These are phyloP conservation scores for Psittacara wagleri DNA, from an alignment of 2,113 vertebrate species.

Conservation along the genomic window DNA sequence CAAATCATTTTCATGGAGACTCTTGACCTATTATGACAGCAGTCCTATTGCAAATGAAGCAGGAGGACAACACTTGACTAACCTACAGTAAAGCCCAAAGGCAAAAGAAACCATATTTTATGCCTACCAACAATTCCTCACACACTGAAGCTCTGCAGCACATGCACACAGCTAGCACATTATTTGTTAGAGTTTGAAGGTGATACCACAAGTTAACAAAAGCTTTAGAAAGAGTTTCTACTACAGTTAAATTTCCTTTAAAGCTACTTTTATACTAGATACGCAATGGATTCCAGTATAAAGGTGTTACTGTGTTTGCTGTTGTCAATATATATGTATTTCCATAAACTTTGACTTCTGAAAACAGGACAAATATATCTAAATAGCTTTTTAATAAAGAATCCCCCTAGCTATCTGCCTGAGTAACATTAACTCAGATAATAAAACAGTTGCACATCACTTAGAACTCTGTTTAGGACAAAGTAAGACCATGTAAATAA, in stretches of 20 bases:
- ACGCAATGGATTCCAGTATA: not conserved
- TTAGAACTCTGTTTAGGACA: not conserved
- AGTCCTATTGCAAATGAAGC: not conserved
- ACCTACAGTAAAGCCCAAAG: not conserved
- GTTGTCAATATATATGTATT: not conserved
- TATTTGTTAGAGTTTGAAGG: not conserved
- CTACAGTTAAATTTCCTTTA: not conserved
- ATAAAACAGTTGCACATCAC: fast-evolving
- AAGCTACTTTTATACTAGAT: not conserved
- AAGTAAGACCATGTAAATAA: not conserved
- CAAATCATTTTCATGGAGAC: not conserved
- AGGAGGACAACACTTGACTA: not conserved
- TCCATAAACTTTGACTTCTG: not conserved
- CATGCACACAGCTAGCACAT: not conserved
- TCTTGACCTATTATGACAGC: not conserved
- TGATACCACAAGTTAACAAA: not conserved
- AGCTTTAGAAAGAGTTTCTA: not conserved
- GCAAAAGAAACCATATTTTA: not conserved
- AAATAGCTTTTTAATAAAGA: not conserved
- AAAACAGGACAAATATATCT: not conserved
- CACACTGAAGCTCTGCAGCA: not conserved
- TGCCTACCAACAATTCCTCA: not conserved
- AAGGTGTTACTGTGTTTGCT: not conserved
- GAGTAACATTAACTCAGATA: not conserved
- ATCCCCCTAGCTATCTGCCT: not conserved